Evolutionary conservation across 2,797 vertebrate species (phyloP).

Genomic region (Phyllotis vaccarum): DNA sequence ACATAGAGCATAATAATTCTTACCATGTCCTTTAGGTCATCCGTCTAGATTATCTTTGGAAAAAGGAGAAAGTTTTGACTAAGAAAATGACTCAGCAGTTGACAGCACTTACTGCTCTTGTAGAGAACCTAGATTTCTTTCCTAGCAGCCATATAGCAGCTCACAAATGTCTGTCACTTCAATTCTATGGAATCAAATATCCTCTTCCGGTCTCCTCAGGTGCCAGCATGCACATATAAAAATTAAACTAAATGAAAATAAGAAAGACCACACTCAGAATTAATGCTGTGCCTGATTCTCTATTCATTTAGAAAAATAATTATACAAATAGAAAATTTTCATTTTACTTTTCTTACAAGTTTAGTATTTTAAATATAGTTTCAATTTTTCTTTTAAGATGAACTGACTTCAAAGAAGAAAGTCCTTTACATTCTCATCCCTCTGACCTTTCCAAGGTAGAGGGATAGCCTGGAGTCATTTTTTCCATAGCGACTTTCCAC

Average conservation of each 20-base stretch:
- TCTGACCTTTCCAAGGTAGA: slow-evolving; percentile 66
- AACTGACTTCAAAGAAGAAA: slow-evolving; percentile 70
- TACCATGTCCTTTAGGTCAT: neutral
- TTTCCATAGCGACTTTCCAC: slow-evolving; percentile 56
- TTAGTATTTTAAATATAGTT: slow-evolving; percentile 62
- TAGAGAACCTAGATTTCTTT: neutral
- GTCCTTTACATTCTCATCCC: slow-evolving; percentile 15
- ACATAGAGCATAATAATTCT: neutral
- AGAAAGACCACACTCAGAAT: neutral
- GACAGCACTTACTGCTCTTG: neutral
- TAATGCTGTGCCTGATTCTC: neutral
- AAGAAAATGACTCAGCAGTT: neutral
- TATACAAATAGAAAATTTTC: slow-evolving; percentile 51
- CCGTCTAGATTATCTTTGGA: slow-evolving; percentile 41
- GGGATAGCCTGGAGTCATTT: slow-evolving; percentile 53
- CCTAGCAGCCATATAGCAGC: neutral
- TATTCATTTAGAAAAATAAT: slow-evolving; percentile 66
- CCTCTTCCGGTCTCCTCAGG: neutral
- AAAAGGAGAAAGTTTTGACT: neutral
- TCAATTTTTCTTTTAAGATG: slow-evolving; percentile 59
- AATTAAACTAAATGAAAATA: slow-evolving; percentile 48
- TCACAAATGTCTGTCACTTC: neutral
- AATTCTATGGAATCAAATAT: neutral
- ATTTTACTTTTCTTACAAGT: slow-evolving; percentile 62
- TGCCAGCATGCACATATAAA: neutral